Evolutionary conservation across 2,113 vertebrate genomes (phyloP), one percentile per base, ranked within the genome.

Genomic region (Nematolebias whitei): DNA sequence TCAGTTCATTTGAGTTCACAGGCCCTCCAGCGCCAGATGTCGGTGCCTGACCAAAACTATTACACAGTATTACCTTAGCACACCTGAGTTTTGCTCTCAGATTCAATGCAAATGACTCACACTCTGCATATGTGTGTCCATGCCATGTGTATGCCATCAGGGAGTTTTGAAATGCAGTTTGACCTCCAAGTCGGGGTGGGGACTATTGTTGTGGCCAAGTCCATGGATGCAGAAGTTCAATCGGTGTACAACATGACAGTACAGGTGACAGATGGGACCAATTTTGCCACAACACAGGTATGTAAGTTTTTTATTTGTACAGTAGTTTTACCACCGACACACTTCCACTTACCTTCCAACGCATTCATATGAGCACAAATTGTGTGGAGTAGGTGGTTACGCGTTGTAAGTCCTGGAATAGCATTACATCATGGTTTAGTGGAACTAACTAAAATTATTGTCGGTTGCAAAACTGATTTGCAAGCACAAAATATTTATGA

Each of bases 241-340:
- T 96, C 95, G 6, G 66, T 94, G 65, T 99, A 97, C 88, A 98
- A 98, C 81, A 94, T 99, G 95, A 98, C 93, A 2, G 92, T 99
- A 73, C 96, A 96, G 83, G 98, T 97, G 90, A 98, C 98, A 55
- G 98, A 99, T 85, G 98, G 98, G 69, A 97, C 95, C 74, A 96
- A 94, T 76, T 79, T 93, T 62, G 96, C 96, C 82, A 93, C 92
- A 26, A 92, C 96, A 72, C 96, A 98, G 97, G 98, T 99, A 93
- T 43, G 47, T 61, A 16, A 58, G 59, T 55, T 55, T 68, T 63
- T 59, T 48, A 84, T 78, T 79, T 65, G 65, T 55, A 45, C 66
- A 47, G 59, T 20, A 47, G 48, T 65, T 4, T 60, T 29, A 29
- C 24, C 23, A 53, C 68, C 58, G 35, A 57, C 56, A 74, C 35